Conservation (phyloP, 2,113 vertebrate species). For the Eonycteris spelaea region DNA sequence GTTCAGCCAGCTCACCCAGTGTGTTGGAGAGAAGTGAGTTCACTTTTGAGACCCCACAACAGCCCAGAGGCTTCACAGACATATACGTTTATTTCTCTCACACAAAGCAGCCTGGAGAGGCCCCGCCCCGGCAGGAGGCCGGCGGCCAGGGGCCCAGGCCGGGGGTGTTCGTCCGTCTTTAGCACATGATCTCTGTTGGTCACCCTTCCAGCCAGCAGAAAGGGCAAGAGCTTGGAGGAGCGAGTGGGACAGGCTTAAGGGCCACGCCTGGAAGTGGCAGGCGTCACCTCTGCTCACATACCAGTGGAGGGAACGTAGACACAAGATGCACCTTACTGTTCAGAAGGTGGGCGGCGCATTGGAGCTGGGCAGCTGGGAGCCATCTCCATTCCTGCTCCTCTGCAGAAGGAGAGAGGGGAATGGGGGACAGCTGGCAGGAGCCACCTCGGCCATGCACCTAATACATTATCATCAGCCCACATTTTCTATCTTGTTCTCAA, state of each 20-base stretch:
- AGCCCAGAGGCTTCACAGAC: background rate
- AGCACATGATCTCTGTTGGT: background rate
- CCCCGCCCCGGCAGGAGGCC: background rate
- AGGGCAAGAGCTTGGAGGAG: background rate
- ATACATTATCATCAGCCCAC: background rate
- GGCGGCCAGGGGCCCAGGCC: background rate
- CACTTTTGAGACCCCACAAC: background rate
- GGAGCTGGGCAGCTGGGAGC: background rate
- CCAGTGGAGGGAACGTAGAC: background rate
- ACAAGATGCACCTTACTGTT: accelerated
- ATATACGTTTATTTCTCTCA: background rate
- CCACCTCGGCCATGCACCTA: background rate
- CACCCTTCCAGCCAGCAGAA: background rate
- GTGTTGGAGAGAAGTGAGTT: background rate
- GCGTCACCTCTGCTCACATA: background rate
- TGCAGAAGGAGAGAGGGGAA: background rate
- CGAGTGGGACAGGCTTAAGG: background rate
- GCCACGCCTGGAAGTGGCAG: background rate
- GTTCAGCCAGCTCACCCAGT: background rate
- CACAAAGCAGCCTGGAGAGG: background rate
- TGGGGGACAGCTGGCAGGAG: background rate
- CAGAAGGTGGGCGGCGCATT: background rate
- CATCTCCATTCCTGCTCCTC: background rate
- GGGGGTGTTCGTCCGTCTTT: background rate
- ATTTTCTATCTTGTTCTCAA: background rate